Evolutionary conservation across 2,888 invertebrate species (phyloP).

Genomic region (Euclidia mi): DNA sequence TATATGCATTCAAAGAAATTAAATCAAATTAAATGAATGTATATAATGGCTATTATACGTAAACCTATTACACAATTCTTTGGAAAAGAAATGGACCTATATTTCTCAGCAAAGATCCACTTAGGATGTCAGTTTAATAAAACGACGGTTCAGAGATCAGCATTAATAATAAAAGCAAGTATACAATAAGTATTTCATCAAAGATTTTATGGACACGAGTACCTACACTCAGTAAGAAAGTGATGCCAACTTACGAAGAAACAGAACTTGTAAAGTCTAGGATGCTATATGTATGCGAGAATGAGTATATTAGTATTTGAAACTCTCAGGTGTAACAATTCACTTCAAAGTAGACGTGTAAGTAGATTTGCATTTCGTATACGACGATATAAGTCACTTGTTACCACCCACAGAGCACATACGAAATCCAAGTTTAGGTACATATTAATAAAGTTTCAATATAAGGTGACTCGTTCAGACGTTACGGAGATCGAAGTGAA

Average conservation of each 20-base stretch:
- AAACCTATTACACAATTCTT: conserved; percentile 19
- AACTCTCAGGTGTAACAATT: conserved; percentile 44
- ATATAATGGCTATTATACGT: conserved; percentile 19
- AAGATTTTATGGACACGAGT: too few relatives aligned
- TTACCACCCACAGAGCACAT: conserved; percentile 22
- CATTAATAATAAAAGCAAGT: conserved; percentile 10
- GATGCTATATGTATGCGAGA: conserved; percentile 40
- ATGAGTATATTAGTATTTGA: conserved; percentile 51
- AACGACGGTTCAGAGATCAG: background rate
- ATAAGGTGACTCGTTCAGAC: background rate
- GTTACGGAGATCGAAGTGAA: background rate
- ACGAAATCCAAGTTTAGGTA: conserved; percentile 33
- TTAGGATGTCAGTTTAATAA: conserved; percentile 15
- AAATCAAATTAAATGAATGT: too few relatives aligned
- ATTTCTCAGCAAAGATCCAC: conserved; percentile 10
- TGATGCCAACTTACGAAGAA: conserved; percentile 18
- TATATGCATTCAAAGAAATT: too few relatives aligned
- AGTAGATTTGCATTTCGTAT: conserved; percentile 57
- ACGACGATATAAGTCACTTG: conserved; percentile 29
- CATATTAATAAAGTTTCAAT: conserved; percentile 35
- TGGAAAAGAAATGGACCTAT: conserved; percentile 10
- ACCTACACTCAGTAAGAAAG: background rate
- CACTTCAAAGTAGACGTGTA: conserved; percentile 22
- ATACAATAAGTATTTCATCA: too few relatives aligned
- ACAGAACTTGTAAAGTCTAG: conserved; percentile 54